These are phyloP conservation scores for Atta texana DNA, from an alignment of 1,140 invertebrate species.

Conservation along the genomic window DNA sequence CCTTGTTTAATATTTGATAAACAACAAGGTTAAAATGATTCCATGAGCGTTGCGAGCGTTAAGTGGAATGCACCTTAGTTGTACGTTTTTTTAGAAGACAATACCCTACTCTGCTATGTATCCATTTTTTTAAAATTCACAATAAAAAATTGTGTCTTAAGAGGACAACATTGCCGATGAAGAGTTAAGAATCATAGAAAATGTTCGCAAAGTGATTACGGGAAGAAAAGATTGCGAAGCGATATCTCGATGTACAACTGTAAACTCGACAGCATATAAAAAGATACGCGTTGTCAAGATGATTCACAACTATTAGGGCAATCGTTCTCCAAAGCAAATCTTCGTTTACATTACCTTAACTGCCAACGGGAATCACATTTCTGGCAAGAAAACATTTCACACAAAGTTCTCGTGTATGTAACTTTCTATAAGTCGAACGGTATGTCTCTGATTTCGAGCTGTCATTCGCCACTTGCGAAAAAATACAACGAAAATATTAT, in stretches of 20 bases:
- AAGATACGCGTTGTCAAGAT: background rate
- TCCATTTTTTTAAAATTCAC: too few species aligned
- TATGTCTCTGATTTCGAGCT: slow-evolving; percentile 42
- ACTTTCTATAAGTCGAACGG: slow-evolving; percentile 56
- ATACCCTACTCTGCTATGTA: too few species aligned
- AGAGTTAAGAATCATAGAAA: too few species aligned
- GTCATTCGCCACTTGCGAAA: slow-evolving; percentile 6
- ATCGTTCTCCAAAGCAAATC: background rate
- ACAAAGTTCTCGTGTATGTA: slow-evolving; percentile 9
- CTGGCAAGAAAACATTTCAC: background rate
- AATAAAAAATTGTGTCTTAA: too few species aligned
- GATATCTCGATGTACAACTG: background rate
- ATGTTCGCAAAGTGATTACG: too few species aligned
- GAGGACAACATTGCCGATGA: too few species aligned
- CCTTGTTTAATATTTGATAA: too few species aligned
- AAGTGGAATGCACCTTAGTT: too few species aligned
- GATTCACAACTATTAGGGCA: background rate
- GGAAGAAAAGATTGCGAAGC: too few species aligned
- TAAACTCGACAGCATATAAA: background rate
- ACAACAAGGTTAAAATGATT: too few species aligned
- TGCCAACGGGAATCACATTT: slow-evolving; percentile 8
- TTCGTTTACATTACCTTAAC: slow-evolving; percentile 2
- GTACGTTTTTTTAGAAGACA: too few species aligned
- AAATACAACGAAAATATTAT: background rate
- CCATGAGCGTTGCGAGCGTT: too few species aligned